phyloP scores from a whole-genome alignment of 2,797 vertebrate genomes.

The Mastacembelus armatus region DNA sequence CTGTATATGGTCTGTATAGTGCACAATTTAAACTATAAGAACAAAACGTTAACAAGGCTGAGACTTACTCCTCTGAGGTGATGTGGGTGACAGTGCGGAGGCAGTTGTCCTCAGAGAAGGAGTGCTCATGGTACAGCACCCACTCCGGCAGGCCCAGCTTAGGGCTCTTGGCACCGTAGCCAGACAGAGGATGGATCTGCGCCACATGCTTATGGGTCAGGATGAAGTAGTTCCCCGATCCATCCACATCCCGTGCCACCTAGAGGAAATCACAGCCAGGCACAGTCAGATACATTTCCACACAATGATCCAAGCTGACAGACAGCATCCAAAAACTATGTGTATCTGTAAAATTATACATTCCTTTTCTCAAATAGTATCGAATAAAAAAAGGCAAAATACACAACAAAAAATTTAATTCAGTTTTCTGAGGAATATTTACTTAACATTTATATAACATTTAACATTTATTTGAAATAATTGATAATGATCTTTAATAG shows the following conservation, averaged over 20 bases:
- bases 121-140: conserved; percentile 92
- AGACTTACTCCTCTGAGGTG: conserved; percentile 88
- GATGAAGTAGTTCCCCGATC: conserved; percentile 92
- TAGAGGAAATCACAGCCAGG: conserved; percentile 57
- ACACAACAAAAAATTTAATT: no score
- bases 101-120: conserved; percentile 89
- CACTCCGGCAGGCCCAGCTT: conserved; percentile 88
- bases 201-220: conserved; percentile 91
- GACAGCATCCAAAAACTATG: no score
- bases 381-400: no score
- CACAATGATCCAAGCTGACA: no score
- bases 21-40: neutral
- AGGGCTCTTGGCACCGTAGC: conserved; percentile 80
- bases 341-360: no score
- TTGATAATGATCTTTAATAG: no score
- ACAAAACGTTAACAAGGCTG: neutral
- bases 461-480: no score
- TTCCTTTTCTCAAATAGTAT: no score
- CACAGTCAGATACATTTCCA: neutral
- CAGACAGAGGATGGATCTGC: conserved; percentile 89
- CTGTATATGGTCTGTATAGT: neutral
- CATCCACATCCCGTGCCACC: conserved; percentile 92
- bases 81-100: conserved; percentile 86
- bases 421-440: no score
- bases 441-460: no score